A percentile compares a stretch with the other conserved stretches of the same genome.
Evolutionary conservation across 2,888 invertebrate genomes (phyloP).

Genomic region (Sthenelais limicola): DNA sequence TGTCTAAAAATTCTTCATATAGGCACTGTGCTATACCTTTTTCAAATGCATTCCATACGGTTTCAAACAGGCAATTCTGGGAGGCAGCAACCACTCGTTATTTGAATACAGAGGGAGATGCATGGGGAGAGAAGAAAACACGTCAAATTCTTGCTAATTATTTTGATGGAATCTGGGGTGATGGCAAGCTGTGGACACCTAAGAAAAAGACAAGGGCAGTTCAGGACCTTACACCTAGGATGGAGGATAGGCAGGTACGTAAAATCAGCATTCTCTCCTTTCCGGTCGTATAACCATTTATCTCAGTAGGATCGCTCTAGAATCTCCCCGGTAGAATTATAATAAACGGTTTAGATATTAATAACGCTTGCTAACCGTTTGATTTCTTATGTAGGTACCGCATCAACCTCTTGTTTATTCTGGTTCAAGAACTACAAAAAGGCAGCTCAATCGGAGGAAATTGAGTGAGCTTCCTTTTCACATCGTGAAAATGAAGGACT

Average conservation of each 20-base stretch:
- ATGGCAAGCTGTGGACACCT: constrained; percentile 44
- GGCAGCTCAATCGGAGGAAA: constrained; percentile 43
- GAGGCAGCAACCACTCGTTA: constrained; percentile 45
- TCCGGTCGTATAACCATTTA: not conserved
- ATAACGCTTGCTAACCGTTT: not conserved
- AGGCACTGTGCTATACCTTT: too few relatives aligned
- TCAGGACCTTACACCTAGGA: constrained; percentile 7
- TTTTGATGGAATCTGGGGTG: constrained; percentile 61
- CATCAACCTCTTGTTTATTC: constrained; percentile 41
- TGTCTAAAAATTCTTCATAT: too few relatives aligned
- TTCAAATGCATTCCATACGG: too few relatives aligned
- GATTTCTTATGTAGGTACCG: constrained; percentile 34
- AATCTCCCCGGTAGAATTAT: too few relatives aligned
- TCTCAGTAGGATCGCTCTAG: too few relatives aligned
- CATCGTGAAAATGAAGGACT: constrained; percentile 42
- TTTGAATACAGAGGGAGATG: not conserved
- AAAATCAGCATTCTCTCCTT: not conserved
- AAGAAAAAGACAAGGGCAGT: constrained; percentile 3
- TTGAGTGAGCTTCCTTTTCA: constrained; percentile 45
- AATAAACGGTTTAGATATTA: too few relatives aligned
- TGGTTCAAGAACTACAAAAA: constrained; percentile 10
- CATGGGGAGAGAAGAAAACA: constrained; percentile 54
- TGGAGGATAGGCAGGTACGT: constrained; percentile 39
- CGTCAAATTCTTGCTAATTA: constrained; percentile 66
- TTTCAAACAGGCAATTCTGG: constrained; percentile 44